These are phyloP conservation scores for Crotalus helleri DNA, from an alignment of 2,113 vertebrate species.

Conservation along the genomic window DNA sequence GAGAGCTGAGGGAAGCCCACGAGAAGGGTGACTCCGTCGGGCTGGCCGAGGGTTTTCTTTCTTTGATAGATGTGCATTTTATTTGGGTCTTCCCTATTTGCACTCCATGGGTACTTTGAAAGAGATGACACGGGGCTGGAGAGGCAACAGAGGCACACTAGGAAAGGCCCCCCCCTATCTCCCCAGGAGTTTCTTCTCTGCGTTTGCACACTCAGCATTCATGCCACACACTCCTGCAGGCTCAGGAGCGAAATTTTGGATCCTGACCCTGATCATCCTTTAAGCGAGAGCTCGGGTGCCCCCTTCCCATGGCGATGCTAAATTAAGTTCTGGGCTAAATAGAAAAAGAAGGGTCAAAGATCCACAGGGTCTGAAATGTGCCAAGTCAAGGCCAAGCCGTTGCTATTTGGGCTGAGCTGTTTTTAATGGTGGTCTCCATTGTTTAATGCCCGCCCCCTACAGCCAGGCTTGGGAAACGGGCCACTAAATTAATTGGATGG, in stretches of 20 bases:
- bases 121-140: slow-evolving; percentile 14
- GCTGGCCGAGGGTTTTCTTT: slow-evolving; percentile 17
- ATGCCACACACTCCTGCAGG: not conserved
- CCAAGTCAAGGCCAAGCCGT: not conserved
- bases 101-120: slow-evolving; percentile 46
- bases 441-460: not conserved
- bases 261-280: not conserved
- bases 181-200: not conserved
- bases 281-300: not conserved
- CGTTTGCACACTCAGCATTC: not conserved
- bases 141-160: not conserved
- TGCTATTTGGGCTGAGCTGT: not conserved
- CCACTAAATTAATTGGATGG: not conserved
- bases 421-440: not conserved
- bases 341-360: not conserved
- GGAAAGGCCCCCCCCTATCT: not conserved
- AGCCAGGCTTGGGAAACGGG: not conserved
- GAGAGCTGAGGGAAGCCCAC: rapidly evolving
- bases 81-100: not conserved
- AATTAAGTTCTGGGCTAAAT: not conserved
- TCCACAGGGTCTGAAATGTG: not conserved
- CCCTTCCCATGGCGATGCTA: not conserved
- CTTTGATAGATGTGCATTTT: not conserved
- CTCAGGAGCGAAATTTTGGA: not conserved
- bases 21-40: slow-evolving; percentile 20